These are phyloP conservation scores for Reticulitermes lucifugus DNA, from an alignment of 2,888 invertebrate genomes.

Conservation along the genomic window DNA sequence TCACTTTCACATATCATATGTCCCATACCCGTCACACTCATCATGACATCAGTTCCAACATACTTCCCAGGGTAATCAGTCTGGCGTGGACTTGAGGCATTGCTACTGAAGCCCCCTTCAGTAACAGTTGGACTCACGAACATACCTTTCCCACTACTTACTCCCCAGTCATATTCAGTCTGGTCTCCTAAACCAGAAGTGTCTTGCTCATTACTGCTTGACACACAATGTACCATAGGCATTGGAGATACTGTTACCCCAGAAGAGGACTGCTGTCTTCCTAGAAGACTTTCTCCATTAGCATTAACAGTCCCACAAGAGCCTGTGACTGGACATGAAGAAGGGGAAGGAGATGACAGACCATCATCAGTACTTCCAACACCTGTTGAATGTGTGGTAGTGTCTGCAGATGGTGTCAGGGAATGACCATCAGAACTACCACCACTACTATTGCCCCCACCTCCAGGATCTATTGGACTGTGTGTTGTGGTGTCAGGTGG, in stretches of 20 bases:
- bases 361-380: constrained; percentile 59
- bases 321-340: constrained; percentile 60
- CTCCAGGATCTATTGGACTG: constrained; percentile 74
- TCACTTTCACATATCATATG: constrained; percentile 33
- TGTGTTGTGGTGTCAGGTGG: constrained; percentile 90
- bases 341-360: constrained; percentile 59
- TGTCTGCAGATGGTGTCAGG: constrained; percentile 62
- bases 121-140: constrained; percentile 41
- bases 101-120: constrained; percentile 39
- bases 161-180: constrained; percentile 42
- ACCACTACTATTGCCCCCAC: not conserved
- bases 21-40: constrained; percentile 22
- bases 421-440: constrained; percentile 41
- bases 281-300: not conserved
- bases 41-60: constrained; percentile 27
- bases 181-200: constrained; percentile 66
- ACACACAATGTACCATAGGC: constrained; percentile 88
- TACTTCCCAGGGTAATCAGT: constrained; percentile 29
- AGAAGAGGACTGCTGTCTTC: constrained; percentile 52
- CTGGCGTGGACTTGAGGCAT: constrained; percentile 9
- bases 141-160: constrained; percentile 61
- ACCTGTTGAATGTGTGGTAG: constrained; percentile 59
- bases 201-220: constrained; percentile 77
- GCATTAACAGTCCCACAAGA: constrained; percentile 51
- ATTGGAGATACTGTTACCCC: constrained; percentile 38